Conservation (phyloP, 2,888 invertebrate species). For the Drosophila multiciliata region DNA sequence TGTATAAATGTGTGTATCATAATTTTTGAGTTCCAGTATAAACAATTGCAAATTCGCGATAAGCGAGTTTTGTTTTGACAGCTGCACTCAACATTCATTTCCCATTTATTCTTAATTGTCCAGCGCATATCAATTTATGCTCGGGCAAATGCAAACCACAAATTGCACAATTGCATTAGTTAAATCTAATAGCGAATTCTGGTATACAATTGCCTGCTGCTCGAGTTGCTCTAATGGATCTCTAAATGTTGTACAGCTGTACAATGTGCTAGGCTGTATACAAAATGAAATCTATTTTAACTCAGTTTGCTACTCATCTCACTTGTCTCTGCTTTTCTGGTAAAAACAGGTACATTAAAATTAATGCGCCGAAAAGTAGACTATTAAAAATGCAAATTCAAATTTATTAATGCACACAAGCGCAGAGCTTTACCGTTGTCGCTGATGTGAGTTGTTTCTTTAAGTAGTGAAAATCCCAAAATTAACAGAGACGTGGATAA, state of each 20-base stretch:
- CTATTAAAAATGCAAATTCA: constrained; percentile 70
- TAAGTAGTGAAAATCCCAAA: constrained; percentile 32
- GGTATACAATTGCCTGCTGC: constrained; percentile 22
- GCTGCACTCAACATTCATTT: constrained; percentile 24
- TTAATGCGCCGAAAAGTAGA: constrained; percentile 77
- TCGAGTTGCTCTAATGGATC: constrained; percentile 30
- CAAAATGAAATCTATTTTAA: too few relatives aligned
- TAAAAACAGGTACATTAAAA: constrained; percentile 62
- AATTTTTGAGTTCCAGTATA: constrained; percentile 6
- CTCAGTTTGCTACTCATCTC: background rate
- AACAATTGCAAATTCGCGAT: constrained; percentile 54
- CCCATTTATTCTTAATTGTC: constrained; percentile 15
- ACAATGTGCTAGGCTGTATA: background rate
- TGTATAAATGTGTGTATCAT: constrained; percentile 2
- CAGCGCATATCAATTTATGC: constrained; percentile 20
- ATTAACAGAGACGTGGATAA: constrained; percentile 27
- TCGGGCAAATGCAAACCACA: constrained; percentile 26
- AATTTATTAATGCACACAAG: constrained; percentile 62
- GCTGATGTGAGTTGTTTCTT: constrained; percentile 42
- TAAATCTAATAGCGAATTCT: constrained; percentile 40
- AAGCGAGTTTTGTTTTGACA: constrained; percentile 46
- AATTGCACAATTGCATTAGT: constrained; percentile 19
- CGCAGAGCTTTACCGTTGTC: constrained; percentile 19
- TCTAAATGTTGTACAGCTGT: constrained; percentile 21
- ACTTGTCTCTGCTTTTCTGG: background rate